Evolutionary conservation across 2,888 invertebrate genomes (phyloP), one percentile per base, ranked within the genome.

Genomic region (Habroteleia sp.): DNA sequence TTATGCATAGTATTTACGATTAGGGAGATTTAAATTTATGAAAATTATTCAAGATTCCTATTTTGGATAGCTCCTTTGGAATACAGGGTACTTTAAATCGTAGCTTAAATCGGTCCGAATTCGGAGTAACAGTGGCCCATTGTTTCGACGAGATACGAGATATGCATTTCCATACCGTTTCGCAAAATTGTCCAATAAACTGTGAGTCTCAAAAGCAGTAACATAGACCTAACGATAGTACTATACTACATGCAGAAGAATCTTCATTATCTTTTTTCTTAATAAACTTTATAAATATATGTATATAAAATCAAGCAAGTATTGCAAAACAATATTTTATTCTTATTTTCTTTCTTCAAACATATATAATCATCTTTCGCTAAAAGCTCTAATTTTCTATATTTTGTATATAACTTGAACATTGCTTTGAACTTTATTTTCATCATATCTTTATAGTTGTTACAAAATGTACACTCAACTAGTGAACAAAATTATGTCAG

Each of bases 31-130:
- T 78, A 83, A 85, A 87, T 87, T 86, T 87, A 86, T 87, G 85
- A 87, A 86, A 86, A 85, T 87, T 86, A 86, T 87, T 87, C 84
- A 79, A 76, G 77, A 74, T 77, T 80, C 74, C 76, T 77, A 41
- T 74, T 78, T 76, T 71, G 81, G 81, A 80, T 82, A 80, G 80
- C 80, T 81, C 81, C 79, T 82, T 83, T 80, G 79, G 80, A 77
- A 62, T 52, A 48, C 27, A 41, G 39, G 56, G 56, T 37, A 56
- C 73, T 73, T 79, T 81, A 82, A 83, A 83, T 83, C 79, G 78
- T 78, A 35, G 44, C 54, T 72, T 73, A 74, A 75, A 74, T 75
- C 63, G 60, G 68, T 41, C 71, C 76, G 58, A 75, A 78, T 79
- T 78, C 65, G 75, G 71, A 46, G 60, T 37, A 33, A 46, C 33